Evolutionary conservation across 2,113 vertebrate species (phyloP).

Genomic region (Anolis carolinensis): DNA sequence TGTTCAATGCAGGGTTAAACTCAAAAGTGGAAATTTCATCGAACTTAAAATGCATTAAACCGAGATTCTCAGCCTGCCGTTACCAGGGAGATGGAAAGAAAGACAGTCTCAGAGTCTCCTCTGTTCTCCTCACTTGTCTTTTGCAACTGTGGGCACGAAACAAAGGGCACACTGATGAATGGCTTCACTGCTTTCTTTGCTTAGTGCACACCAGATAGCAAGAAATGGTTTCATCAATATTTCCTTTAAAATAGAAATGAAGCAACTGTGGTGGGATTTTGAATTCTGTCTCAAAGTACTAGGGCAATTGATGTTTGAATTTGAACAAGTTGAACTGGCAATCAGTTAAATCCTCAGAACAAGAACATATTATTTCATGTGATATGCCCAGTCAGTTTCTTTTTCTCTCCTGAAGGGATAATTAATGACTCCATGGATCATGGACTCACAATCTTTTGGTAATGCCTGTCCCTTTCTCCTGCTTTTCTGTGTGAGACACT

Average conservation of each 20-base stretch:
- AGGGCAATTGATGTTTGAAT: background rate
- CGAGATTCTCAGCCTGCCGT: background rate
- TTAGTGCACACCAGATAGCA: background rate
- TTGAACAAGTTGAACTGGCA: background rate
- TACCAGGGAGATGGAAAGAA: background rate
- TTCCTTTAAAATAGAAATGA: background rate
- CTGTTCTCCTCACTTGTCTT: constrained; percentile 3
- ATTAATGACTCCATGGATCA: background rate
- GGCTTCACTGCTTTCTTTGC: background rate
- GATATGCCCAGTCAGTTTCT: background rate
- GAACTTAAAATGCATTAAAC: background rate
- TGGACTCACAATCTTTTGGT: background rate
- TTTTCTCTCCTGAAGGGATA: background rate
- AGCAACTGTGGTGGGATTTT: background rate
- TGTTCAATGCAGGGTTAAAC: background rate
- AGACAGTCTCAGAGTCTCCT: background rate
- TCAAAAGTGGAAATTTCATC: background rate
- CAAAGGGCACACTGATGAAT: background rate
- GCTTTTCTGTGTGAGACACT: background rate
- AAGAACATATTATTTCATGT: background rate
- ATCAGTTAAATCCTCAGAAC: background rate
- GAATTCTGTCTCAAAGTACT: background rate
- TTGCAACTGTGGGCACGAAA: background rate
- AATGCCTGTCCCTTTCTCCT: background rate
- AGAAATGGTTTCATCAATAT: background rate